phyloP scores from a whole-genome alignment of 2,888 invertebrate species.

The Drosophila tanythrix region DNA sequence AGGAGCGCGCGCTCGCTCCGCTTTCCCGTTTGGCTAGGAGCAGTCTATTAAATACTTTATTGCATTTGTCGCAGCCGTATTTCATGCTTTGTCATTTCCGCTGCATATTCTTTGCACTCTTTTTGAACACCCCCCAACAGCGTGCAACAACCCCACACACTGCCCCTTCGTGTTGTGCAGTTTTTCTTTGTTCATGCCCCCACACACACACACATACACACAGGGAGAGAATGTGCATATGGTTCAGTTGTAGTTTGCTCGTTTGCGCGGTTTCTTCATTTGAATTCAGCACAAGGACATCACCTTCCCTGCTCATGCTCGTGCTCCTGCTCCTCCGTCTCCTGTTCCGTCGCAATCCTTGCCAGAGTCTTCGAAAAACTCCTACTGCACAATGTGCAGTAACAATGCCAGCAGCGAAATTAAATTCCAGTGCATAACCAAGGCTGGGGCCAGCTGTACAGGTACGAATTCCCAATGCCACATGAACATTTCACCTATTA shows the following conservation, averaged over 20 bases:
- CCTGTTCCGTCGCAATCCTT: not conserved
- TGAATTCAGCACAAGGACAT: constrained; percentile 77
- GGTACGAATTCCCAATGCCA: constrained; percentile 63
- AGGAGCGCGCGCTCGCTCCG: constrained; percentile 48
- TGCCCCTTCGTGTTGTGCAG: constrained; percentile 29
- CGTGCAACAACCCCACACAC: not conserved
- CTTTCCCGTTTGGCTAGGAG: constrained; percentile 58
- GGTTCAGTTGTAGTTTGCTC: constrained; percentile 49
- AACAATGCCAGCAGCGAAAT: constrained; percentile 78
- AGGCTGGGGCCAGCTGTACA: constrained; percentile 45
- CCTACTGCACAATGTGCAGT: constrained; percentile 54
- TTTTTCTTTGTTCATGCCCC: constrained; percentile 41
- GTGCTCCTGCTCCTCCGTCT: not conserved
- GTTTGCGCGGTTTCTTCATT: constrained; percentile 75
- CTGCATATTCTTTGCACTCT: constrained; percentile 73
- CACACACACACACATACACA: not conserved
- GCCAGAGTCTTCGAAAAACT: constrained; percentile 20
- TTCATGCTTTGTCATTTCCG: constrained; percentile 80
- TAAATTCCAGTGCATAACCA: constrained; percentile 80
- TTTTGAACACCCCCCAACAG: constrained; percentile 20
- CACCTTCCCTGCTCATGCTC: constrained; percentile 26
- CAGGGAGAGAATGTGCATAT: constrained; percentile 64
- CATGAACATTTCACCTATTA: constrained; percentile 71
- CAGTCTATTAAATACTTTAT: constrained; percentile 84
- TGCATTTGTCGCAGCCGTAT: constrained; percentile 83